These are phyloP conservation scores for Trachelus troglodyta DNA, from an alignment of 2,888 invertebrate species.

Conservation along the genomic window DNA sequence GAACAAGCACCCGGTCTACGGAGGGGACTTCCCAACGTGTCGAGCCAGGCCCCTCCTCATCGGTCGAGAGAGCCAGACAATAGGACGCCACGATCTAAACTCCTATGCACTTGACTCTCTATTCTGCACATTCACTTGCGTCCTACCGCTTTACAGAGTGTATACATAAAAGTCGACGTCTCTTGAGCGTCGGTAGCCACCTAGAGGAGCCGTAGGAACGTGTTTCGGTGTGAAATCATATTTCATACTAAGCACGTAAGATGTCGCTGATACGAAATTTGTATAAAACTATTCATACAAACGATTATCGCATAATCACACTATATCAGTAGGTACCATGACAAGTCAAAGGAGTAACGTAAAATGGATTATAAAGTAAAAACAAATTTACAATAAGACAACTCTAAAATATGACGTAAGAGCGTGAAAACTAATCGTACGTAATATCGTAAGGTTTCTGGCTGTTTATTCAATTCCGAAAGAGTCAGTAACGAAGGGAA, in stretches of 20 bases:
- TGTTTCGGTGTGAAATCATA: slow-evolving; percentile 30
- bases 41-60: slow-evolving; percentile 14
- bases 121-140: slow-evolving; percentile 12
- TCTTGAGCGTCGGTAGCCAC: neutral
- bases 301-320: neutral
- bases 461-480: neutral
- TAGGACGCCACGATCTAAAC: slow-evolving; percentile 46
- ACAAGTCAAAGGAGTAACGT: no score
- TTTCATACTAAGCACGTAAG: slow-evolving; percentile 21
- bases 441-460: neutral
- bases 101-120: slow-evolving; percentile 24
- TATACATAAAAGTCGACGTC: neutral
- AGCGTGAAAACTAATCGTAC: neutral
- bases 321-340: neutral
- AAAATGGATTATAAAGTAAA: neutral
- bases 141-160: neutral
- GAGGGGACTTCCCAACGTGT: slow-evolving; percentile 12
- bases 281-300: neutral
- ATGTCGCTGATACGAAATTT: neutral
- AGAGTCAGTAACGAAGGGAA: neutral
- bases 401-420: neutral
- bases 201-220: neutral
- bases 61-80: slow-evolving; percentile 46
- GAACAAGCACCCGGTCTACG: slow-evolving; percentile 28
- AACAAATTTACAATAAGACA: neutral